These are phyloP conservation scores for Aramus guarauna DNA, from an alignment of 2,113 vertebrate species.

Conservation along the genomic window DNA sequence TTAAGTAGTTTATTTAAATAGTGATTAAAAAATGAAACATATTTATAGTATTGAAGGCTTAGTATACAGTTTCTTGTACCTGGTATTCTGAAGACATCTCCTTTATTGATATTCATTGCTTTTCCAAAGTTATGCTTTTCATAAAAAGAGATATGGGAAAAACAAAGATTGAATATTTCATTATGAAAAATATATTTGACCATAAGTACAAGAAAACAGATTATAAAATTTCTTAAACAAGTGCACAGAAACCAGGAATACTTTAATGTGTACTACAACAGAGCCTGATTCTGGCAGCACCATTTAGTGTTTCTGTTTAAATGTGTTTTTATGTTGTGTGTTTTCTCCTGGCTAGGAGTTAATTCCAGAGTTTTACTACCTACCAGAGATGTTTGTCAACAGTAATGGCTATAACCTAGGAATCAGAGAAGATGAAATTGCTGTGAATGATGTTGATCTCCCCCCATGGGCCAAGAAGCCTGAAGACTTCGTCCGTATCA, in stretches of 20 bases:
- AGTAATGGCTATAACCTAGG: slow-evolving; percentile 92
- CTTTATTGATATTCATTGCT: background rate
- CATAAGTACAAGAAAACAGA: background rate
- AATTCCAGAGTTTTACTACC: slow-evolving; percentile 97
- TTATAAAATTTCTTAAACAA: background rate
- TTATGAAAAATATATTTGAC: background rate
- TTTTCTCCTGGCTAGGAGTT: slow-evolving; percentile 81
- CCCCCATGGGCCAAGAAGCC: slow-evolving; percentile 95
- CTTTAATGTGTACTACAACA: background rate
- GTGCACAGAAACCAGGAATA: background rate
- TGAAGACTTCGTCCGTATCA: slow-evolving; percentile 95
- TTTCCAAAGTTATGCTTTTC: background rate
- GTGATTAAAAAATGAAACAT: background rate
- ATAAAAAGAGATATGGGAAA: background rate
- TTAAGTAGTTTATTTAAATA: background rate
- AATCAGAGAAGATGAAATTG: slow-evolving; percentile 84
- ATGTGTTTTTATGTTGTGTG: background rate
- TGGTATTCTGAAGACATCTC: background rate
- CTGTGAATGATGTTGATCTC: slow-evolving; percentile 90
- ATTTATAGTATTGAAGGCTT: background rate
- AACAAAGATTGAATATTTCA: background rate
- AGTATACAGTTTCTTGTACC: background rate
- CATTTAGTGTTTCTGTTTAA: background rate
- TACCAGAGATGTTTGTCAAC: slow-evolving; percentile 99
- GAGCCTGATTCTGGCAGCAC: background rate